Evolutionary conservation across 2,797 vertebrate genomes (phyloP).

Genomic region (Liasis olivaceus): DNA sequence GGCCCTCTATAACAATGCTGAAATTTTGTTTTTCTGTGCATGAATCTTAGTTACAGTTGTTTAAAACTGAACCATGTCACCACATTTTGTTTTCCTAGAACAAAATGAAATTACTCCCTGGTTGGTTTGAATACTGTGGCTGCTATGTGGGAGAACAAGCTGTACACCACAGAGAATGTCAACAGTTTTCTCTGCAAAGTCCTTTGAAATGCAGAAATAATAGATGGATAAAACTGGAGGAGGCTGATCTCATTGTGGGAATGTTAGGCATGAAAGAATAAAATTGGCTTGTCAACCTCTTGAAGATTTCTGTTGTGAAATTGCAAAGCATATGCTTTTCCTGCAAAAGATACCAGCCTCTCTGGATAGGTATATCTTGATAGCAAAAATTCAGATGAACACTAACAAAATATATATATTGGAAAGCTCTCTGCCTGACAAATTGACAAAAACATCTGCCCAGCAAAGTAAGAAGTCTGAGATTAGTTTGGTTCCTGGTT

Average conservation of each 20-base stretch:
- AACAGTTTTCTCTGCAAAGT: background rate
- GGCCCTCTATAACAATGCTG: background rate
- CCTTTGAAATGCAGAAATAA: slow-evolving; percentile 14
- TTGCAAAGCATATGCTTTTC: background rate
- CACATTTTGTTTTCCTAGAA: background rate
- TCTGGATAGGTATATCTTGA: background rate
- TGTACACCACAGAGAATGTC: background rate
- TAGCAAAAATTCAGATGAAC: background rate
- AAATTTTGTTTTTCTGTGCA: background rate
- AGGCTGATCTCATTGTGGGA: background rate
- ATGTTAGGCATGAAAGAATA: background rate
- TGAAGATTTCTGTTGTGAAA: background rate
- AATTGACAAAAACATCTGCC: background rate
- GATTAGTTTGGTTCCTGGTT: background rate
- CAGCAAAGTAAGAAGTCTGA: background rate
- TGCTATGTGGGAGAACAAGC: background rate
- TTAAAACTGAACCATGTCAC: background rate
- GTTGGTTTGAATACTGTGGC: slow-evolving; percentile 7
- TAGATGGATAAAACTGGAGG: background rate
- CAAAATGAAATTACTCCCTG: background rate
- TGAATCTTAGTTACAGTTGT: background rate
- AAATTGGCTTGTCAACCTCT: background rate
- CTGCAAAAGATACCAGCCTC: background rate
- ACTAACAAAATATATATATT: background rate
- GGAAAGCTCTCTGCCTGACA: background rate